Conservation (phyloP, 2,888 invertebrate species). For the Nycteola revayana region DNA sequence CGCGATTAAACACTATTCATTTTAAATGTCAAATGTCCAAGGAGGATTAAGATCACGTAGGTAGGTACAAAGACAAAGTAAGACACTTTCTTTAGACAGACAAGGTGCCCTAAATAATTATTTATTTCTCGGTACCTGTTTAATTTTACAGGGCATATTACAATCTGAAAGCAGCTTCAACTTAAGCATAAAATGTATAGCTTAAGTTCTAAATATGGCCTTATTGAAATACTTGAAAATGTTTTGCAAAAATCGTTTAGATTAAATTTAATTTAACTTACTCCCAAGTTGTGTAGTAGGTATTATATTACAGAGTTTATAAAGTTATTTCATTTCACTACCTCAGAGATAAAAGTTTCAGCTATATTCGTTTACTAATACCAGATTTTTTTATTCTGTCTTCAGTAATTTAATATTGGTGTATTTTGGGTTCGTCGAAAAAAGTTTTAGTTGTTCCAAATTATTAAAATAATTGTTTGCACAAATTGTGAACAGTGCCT, state of each 20-base stretch:
- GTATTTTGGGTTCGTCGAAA: conserved; percentile 1
- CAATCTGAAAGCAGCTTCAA: no score
- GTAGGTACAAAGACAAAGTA: no score
- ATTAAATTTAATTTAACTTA: conserved; percentile 54
- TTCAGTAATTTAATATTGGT: conserved; percentile 7
- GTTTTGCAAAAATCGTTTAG: conserved; percentile 49
- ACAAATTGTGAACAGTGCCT: not conserved
- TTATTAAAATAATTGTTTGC: not conserved
- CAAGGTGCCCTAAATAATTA: no score
- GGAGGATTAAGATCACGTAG: no score
- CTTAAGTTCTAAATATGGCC: conserved; percentile 29
- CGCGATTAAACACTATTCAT: no score
- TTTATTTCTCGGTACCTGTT: no score
- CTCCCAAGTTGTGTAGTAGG: conserved; percentile 42
- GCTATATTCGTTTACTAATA: conserved; percentile 36
- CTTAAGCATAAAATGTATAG: no score
- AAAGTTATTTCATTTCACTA: conserved; percentile 63
- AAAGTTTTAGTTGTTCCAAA: not conserved
- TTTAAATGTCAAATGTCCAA: no score
- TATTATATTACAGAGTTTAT: conserved; percentile 55
- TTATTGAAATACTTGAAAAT: conserved; percentile 59
- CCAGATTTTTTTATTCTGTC: conserved; percentile 28
- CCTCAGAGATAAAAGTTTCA: conserved; percentile 47
- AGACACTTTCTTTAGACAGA: no score
- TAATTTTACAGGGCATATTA: no score